These are phyloP conservation scores for Peromyscus attwateri DNA, from an alignment of 2,797 vertebrate species.

Conservation along the genomic window DNA sequence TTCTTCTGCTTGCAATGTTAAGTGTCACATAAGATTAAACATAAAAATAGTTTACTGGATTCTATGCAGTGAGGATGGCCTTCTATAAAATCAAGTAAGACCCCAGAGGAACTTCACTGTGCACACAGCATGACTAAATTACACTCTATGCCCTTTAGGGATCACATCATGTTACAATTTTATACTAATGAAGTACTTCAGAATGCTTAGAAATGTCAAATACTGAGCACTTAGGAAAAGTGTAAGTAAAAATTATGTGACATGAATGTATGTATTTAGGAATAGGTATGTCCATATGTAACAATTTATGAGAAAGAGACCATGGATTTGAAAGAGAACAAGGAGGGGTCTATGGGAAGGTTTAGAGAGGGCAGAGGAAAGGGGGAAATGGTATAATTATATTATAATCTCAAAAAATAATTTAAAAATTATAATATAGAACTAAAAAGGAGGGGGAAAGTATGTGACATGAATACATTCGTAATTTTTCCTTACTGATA, in stretches of 20 bases:
- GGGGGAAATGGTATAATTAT: no score
- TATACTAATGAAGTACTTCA: background rate
- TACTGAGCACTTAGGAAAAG: background rate
- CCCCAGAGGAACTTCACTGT: background rate
- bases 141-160: background rate
- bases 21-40: background rate
- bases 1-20: background rate
- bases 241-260: background rate
- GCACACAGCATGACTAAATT: background rate
- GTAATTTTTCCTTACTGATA: background rate
- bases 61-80: background rate
- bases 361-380: no score
- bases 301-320: background rate
- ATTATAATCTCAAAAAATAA: no score
- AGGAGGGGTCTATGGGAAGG: no score
- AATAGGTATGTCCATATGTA: background rate
- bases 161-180: background rate
- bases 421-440: background rate
- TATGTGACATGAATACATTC: background rate
- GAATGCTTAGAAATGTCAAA: constrained; percentile 4
- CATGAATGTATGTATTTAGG: background rate
- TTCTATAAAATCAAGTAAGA: constrained; percentile 34
- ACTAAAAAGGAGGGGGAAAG: background rate
- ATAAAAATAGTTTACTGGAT: background rate
- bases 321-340: no score